Conservation (phyloP, 2,797 vertebrate genomes). For the Aplochiton taeniatus region DNA sequence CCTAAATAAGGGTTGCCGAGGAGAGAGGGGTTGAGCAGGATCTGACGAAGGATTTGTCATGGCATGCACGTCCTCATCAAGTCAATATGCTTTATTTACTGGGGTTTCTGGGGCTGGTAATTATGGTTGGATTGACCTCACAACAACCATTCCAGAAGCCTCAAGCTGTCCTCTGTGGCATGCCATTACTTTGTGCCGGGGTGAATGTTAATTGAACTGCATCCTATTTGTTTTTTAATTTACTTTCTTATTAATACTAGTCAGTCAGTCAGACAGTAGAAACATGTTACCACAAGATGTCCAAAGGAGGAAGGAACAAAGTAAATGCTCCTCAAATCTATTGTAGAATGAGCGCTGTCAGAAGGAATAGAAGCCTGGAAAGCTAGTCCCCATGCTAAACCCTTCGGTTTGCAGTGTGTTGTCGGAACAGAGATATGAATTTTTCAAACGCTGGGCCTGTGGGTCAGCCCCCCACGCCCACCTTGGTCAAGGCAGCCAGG, state of each 20-base stretch:
- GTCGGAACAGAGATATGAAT: constrained; percentile 36
- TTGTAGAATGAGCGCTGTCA: constrained; percentile 50
- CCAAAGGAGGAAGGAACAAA: neutral
- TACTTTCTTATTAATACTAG: neutral
- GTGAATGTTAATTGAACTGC: no score
- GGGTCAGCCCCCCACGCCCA: constrained; percentile 1
- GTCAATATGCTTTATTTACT: constrained; percentile 19
- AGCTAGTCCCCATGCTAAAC: constrained; percentile 40
- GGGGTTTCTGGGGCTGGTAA: neutral
- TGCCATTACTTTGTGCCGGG: neutral
- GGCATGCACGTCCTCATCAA: constrained; percentile 29
- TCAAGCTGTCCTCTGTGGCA: neutral
- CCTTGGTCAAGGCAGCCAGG: no score
- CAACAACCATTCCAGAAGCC: neutral
- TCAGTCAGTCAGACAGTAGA: neutral
- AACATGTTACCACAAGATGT: neutral
- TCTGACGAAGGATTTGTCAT: constrained; percentile 55
- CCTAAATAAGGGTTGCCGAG: constrained; percentile 46
- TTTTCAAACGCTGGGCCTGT: constrained; percentile 31
- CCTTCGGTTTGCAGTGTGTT: constrained; percentile 28
- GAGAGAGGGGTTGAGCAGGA: constrained; percentile 24
- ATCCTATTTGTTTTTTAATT: no score
- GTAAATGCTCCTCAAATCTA: constrained; percentile 35
- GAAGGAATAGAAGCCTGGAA: constrained; percentile 47
- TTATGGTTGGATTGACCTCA: neutral